These are phyloP conservation scores for Spermophilus dauricus DNA, from an alignment of 2,113 vertebrate genomes.

Conservation along the genomic window DNA sequence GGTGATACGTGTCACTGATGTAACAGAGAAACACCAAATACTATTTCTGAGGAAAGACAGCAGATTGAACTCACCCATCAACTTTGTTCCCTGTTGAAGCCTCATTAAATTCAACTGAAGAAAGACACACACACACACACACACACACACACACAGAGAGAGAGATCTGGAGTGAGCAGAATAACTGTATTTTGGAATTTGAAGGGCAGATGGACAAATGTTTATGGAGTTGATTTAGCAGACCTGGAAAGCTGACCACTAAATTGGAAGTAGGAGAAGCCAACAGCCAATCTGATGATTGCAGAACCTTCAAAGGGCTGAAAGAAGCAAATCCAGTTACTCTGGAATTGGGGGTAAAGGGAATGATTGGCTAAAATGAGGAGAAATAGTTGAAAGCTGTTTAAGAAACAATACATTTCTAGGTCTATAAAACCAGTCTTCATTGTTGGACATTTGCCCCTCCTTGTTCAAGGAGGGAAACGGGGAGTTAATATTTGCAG, in stretches of 20 bases:
- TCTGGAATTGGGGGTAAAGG: neutral
- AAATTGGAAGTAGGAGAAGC: neutral
- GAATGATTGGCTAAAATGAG: neutral
- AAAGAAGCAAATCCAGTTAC: neutral
- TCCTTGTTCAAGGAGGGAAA: neutral
- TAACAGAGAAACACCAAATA: neutral
- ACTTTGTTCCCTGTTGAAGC: neutral
- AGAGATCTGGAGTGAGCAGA: neutral
- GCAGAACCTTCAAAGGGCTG: neutral
- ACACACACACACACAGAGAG: too few species aligned
- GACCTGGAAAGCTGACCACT: neutral
- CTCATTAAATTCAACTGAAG: neutral
- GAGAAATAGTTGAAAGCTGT: neutral
- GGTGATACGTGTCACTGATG: neutral
- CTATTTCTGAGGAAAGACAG: neutral
- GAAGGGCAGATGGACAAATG: neutral
- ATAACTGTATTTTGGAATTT: neutral
- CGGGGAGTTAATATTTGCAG: neutral
- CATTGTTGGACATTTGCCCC: neutral
- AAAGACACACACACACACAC: too few species aligned
- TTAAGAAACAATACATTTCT: neutral
- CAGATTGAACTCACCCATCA: neutral
- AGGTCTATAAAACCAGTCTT: neutral
- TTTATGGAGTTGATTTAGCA: neutral
- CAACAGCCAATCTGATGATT: neutral